phyloP scores from a whole-genome alignment of 64 coral and sea anemone species.

The Cladopsammia gracilis region DNA sequence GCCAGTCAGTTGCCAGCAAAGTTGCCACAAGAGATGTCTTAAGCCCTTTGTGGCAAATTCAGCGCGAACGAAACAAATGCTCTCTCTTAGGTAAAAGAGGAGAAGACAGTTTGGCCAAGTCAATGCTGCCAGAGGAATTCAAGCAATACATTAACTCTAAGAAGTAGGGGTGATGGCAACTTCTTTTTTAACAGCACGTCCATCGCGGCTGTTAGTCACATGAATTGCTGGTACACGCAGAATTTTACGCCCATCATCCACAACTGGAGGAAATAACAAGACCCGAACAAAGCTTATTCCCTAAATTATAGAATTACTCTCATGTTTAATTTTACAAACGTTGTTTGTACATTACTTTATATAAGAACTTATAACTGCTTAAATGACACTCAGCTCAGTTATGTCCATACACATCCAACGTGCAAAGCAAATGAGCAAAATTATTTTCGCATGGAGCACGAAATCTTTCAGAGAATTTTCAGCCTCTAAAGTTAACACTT shows the following conservation, averaged over 20 bases:
- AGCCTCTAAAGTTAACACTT: not conserved
- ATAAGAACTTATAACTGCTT: not conserved
- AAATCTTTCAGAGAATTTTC: not conserved
- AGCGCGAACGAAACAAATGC: not conserved
- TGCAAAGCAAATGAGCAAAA: not conserved
- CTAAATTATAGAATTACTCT: not conserved
- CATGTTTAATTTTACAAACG: not conserved
- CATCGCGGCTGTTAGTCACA: conserved; percentile 10
- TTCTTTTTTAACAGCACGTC: conserved; percentile 40
- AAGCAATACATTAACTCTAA: too few relatives aligned
- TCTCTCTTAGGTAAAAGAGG: not conserved
- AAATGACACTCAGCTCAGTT: not conserved
- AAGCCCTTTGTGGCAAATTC: not conserved
- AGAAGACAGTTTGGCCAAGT: not conserved
- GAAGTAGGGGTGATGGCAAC: too few relatives aligned
- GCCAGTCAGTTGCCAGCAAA: not conserved
- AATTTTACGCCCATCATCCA: conserved; percentile 56
- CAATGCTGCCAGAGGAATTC: not conserved
- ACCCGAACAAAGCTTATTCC: not conserved
- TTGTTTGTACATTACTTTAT: conserved; percentile 4
- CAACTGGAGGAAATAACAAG: conserved; percentile 18
- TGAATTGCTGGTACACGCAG: conserved; percentile 38
- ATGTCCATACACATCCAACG: not conserved
- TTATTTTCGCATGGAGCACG: not conserved
- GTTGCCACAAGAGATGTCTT: not conserved